These are phyloP conservation scores for Barnardius zonarius DNA, from an alignment of 2,113 vertebrate species.

Conservation along the genomic window DNA sequence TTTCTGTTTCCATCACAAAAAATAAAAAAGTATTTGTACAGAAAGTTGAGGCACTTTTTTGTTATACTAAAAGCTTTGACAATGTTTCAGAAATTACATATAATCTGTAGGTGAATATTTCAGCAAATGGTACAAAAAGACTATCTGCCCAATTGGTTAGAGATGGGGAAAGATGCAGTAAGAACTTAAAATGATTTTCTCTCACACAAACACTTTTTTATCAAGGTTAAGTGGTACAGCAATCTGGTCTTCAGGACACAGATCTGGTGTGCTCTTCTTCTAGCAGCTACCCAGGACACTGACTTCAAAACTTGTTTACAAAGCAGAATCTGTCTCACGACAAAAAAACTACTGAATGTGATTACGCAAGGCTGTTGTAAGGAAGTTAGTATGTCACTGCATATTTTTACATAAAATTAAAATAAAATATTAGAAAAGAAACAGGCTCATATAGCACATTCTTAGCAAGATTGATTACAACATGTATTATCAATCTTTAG, in stretches of 20 bases:
- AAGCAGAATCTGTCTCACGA: not conserved
- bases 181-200: not conserved
- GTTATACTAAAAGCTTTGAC: not conserved
- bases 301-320: not conserved
- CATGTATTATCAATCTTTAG: not conserved
- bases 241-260: not conserved
- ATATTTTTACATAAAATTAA: constrained; percentile 27
- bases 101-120: not conserved
- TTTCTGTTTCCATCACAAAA: constrained; percentile 16
- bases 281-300: not conserved
- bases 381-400: not conserved
- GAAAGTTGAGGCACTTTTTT: constrained; percentile 5
- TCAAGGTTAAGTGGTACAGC: not conserved
- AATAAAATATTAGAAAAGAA: not conserved
- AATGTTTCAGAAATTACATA: constrained; percentile 9
- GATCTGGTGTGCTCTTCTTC: not conserved
- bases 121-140: not conserved
- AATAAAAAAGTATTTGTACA: not conserved
- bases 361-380: not conserved
- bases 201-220: not conserved
- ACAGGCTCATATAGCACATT: not conserved
- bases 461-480: not conserved
- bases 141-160: not conserved
- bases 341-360: not conserved
- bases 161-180: not conserved